phyloP scores from a whole-genome alignment of 2,113 vertebrate genomes.

The Nerophis lumbriciformis region DNA sequence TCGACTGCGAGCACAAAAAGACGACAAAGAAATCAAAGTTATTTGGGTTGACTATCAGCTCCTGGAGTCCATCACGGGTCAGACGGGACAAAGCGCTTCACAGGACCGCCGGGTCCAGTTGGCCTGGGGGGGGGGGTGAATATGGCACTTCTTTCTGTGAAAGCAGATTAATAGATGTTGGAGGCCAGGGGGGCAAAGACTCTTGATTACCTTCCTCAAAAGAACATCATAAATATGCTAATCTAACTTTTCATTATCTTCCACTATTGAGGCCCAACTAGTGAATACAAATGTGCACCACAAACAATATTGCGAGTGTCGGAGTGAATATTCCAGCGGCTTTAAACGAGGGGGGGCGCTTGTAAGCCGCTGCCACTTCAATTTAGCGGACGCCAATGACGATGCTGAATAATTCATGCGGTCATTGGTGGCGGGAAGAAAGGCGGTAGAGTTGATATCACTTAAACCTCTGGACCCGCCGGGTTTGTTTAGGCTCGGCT shows the following conservation, averaged over 20 bases:
- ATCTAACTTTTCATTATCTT: neutral
- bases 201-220: neutral
- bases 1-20: slow-evolving; percentile 73
- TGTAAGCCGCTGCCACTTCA: slow-evolving; percentile 71
- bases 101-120: slow-evolving; percentile 36
- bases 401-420: slow-evolving; percentile 72
- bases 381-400: slow-evolving; percentile 71
- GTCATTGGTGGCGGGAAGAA: slow-evolving; percentile 71
- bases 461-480: slow-evolving; percentile 69
- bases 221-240: slow-evolving; percentile 3
- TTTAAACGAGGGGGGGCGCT: neutral
- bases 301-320: slow-evolving; percentile 5
- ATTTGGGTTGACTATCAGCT: neutral
- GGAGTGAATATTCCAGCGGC: slow-evolving; percentile 3
- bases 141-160: neutral
- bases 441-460: slow-evolving; percentile 69
- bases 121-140: slow-evolving; percentile 2
- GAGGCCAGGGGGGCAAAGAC: neutral
- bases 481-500: slow-evolving; percentile 46
- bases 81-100: slow-evolving; percentile 31
- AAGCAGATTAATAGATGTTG: slow-evolving; percentile 23
- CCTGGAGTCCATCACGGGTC: neutral
- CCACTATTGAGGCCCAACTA: neutral
- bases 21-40: slow-evolving; percentile 11
- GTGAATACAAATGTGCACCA: too few species aligned